Percentiles rank a stretch among this genome's conserved stretches.
Evolutionary conservation across 2,797 vertebrate species (phyloP).

Genomic region (Danio jaintianensis): DNA sequence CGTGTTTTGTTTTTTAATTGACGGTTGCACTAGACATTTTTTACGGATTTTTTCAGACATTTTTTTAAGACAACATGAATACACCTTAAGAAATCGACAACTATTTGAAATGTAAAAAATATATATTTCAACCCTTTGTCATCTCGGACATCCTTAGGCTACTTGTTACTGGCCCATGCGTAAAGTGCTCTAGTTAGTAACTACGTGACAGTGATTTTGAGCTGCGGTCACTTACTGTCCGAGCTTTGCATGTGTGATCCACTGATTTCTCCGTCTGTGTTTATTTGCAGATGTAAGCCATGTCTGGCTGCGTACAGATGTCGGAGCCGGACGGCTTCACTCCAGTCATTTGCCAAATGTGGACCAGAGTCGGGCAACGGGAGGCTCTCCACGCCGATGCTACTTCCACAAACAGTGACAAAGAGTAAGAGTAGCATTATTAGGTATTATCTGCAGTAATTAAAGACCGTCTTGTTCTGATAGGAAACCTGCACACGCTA

Average conservation of each 20-base stretch:
- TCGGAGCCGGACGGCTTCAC: slow-evolving; percentile 83
- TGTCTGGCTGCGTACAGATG: slow-evolving; percentile 87
- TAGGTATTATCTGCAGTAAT: background rate
- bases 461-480: background rate
- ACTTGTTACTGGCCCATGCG: background rate
- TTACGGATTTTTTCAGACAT: no score
- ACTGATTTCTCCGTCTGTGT: slow-evolving; percentile 82
- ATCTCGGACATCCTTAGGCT: background rate
- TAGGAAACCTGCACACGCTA: background rate
- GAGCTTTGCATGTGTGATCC: slow-evolving; percentile 80
- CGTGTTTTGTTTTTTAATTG: background rate
- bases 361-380: slow-evolving; percentile 82
- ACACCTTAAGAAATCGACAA: background rate
- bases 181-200: background rate
- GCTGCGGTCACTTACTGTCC: slow-evolving; percentile 84
- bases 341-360: slow-evolving; percentile 86
- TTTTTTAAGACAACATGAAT: background rate
- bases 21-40: background rate
- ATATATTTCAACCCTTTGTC: background rate
- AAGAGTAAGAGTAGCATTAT: slow-evolving; percentile 62
- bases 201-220: background rate
- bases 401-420: slow-evolving; percentile 63
- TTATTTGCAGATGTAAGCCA: slow-evolving; percentile 86
- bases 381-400: slow-evolving; percentile 65
- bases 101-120: background rate